These are phyloP conservation scores for Baronia brevicornis DNA, from an alignment of 2,888 invertebrate species.

Conservation along the genomic window DNA sequence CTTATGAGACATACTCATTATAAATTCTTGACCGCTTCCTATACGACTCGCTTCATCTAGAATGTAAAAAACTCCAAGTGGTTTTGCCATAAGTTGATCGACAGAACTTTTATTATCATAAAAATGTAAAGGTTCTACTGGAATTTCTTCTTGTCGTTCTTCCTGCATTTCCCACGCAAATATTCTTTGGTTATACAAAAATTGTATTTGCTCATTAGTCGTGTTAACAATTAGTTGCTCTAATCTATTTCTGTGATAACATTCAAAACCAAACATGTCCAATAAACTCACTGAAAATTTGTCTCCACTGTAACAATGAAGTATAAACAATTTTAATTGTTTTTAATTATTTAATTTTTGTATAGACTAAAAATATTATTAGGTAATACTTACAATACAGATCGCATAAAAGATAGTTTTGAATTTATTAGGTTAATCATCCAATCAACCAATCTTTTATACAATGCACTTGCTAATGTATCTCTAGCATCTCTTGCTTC, in stretches of 20 bases:
- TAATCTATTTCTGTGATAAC: constrained; percentile 88
- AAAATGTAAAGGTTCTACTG: constrained; percentile 82
- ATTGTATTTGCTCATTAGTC: constrained; percentile 94
- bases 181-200: constrained; percentile 92
- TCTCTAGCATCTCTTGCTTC: constrained; percentile 91
- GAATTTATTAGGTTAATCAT: constrained; percentile 89
- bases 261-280: constrained; percentile 96
- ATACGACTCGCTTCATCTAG: constrained; percentile 91
- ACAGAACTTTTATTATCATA: constrained; percentile 92
- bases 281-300: constrained; percentile 86
- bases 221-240: constrained; percentile 93
- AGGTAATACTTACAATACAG: constrained; percentile 85
- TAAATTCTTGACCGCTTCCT: constrained; percentile 80
- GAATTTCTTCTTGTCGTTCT: constrained; percentile 87
- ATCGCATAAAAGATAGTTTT: constrained; percentile 86
- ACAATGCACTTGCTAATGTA: constrained; percentile 88
- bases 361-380: constrained; percentile 3
- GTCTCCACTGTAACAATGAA: constrained; percentile 81
- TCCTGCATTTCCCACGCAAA: constrained; percentile 93
- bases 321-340: constrained; percentile 11
- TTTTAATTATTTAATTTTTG: constrained; percentile 7
- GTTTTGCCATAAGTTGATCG: constrained; percentile 90
- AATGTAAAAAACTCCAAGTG: constrained; percentile 87
- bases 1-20: constrained; percentile 86
- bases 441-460: constrained; percentile 91